Base-by-base conservation (phyloP, 2,888 invertebrate genomes). In the Macaria notata region DNA sequence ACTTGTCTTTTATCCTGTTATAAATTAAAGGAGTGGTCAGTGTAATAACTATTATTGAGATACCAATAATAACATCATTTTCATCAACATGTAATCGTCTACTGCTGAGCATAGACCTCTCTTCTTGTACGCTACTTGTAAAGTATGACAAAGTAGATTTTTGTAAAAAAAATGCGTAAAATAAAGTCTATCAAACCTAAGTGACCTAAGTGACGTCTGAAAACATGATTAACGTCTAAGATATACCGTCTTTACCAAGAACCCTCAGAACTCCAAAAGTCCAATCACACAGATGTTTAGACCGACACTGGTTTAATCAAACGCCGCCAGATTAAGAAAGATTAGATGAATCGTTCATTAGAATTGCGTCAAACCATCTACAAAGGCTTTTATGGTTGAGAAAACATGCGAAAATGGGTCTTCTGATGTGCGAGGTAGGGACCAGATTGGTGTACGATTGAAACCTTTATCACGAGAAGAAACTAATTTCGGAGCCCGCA, bases 401-500 rank as follows among this genome's bases (percentile, higher is more conserved):
- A 31, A 43, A 46, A 54, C 56, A 58, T 46, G 36, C 46, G 49
- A 58, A 61, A 62, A 45, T 49, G 44, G 29, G 43, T 57, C 51
- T 43, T 68, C 53, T 60, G 49, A 36, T 45, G 9, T 9, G 29
- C 8, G 8, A 9, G 29, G 54, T 46, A 52, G 45, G 59, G 56
- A 41, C 44, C 45, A 50, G 41, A 51, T 58, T 65, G 49, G 55
- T 38, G 56, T 33, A 39, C 9, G 36, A 51, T 53, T 60, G 42
- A 49, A 41, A 41, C 31, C 48, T 62, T 61, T 61, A 54, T 58
- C 42, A 43, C 44, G 46, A 51, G 61, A 66, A 56, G 70, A 71
- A 75, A 74, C 73, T 71, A 75, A 78, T 76, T 73, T 73, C 61
- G 55, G 59, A 68, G 66, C 81, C 83, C 83, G 83, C 81, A 82